phyloP scores from a whole-genome alignment of 2,113 vertebrate species.

The Scophthalmus maximus region DNA sequence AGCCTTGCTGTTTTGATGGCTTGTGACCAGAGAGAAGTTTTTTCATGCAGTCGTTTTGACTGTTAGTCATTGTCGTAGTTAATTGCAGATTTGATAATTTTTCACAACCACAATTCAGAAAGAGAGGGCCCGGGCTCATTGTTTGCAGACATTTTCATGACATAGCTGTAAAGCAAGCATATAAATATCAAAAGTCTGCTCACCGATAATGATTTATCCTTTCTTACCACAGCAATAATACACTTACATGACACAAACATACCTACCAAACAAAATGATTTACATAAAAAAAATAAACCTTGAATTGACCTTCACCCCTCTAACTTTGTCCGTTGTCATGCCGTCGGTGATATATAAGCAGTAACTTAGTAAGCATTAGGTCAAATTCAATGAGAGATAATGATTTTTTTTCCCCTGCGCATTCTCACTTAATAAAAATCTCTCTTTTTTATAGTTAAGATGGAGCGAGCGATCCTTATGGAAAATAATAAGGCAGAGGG shows the following conservation, averaged over 20 bases:
- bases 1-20: conserved; percentile 66
- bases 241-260: not conserved
- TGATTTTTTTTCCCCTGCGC: conserved; percentile 29
- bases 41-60: conserved; percentile 22
- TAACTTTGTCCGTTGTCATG: not conserved
- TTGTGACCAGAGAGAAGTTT: conserved; percentile 46
- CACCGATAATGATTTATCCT: conserved; percentile 6
- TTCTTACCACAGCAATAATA: not conserved
- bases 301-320: conserved; percentile 11
- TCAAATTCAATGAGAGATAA: conserved; percentile 52
- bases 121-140: not conserved
- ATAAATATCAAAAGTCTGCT: conserved; percentile 28
- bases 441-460: conserved; percentile 46
- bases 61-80: not conserved
- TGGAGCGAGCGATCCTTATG: conserved; percentile 47
- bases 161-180: conserved; percentile 32
- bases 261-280: not conserved
- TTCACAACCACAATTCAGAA: conserved; percentile 25
- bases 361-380: conserved; percentile 36
- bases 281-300: conserved; percentile 9
- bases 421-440: conserved; percentile 57
- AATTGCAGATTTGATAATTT: conserved; percentile 43
- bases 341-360: conserved; percentile 4
- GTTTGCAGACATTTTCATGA: conserved; percentile 39
- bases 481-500: conserved; percentile 60